Evolutionary conservation across 1,140 invertebrate genomes (phyloP), one percentile per base, ranked within the genome.

Genomic region (Leptinotarsa texana): DNA sequence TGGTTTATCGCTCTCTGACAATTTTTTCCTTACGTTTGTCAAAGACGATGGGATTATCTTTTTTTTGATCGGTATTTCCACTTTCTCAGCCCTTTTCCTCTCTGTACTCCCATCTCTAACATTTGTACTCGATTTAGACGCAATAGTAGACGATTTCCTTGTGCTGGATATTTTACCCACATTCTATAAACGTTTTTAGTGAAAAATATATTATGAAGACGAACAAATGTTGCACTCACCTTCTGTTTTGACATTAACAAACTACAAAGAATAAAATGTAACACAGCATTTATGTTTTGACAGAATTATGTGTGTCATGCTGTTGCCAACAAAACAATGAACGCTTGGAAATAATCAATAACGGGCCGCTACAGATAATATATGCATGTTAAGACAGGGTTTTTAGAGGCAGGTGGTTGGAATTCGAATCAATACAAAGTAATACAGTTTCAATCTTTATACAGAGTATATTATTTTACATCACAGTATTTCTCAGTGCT

Each of bases 281-380:
- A 33, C 27, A 67, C 11, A 18, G 33, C 63, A 49, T 18, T 63
- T 72, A 18, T 77, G 24, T 78, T 51, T 80, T 77, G 75, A 72
- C 72, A 73, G 51, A 74, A 76, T 68, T 63, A 77, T 57, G 49
- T 80, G 69, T 79, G 77, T 80, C 79, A 78, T 78, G 57, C 68
- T 75, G 49, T 70, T 78, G 72, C 74, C 72, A 73, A 75, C 69
- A 42, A 63, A 70, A 73, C 74, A 78, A 70, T 76, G 70, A 73
- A 75, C 65, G 57, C 51, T 70, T 62, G 49, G 76, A 77, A 80
- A 80, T 79, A 80, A 80, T 80, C 79, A 74, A 80, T 80, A 80
- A 33, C 57, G 33, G 48, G 0, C n/a, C 18, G 67, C 11, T 57
- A 69, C 51, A 57, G 51, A 57, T 57, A 57, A 57, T 57, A 57